A percentile compares a stretch with the other conserved stretches of the same genome.
Evolutionary conservation across 2,888 invertebrate species (phyloP).

Genomic region (Epinotia bilunana): DNA sequence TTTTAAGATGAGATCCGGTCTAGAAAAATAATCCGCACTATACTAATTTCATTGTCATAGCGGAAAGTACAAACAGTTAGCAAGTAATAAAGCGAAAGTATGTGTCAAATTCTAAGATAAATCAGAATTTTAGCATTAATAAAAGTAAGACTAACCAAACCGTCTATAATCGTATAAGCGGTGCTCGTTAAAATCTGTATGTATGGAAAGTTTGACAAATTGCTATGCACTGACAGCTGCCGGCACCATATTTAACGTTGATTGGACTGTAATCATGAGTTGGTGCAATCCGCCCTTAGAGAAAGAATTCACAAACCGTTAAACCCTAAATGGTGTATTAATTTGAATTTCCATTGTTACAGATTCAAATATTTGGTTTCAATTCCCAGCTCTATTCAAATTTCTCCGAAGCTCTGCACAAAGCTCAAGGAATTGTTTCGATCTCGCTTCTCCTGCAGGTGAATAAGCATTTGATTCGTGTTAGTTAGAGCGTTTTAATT

Average conservation of each 20-base stretch:
- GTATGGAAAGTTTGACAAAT: no score
- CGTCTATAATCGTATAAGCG: no score
- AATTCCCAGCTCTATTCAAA: slow-evolving; percentile 98
- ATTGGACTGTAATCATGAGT: no score
- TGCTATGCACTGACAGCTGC: no score
- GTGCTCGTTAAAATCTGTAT: no score
- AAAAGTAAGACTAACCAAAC: no score
- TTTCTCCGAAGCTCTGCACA: slow-evolving; percentile 96
- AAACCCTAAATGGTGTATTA: background rate
- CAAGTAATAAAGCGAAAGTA: background rate
- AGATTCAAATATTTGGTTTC: slow-evolving; percentile 99
- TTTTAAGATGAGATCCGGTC: no score
- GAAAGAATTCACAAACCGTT: background rate
- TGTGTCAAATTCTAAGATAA: background rate
- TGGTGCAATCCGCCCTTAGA: no score
- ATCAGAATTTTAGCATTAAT: background rate
- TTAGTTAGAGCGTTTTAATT: slow-evolving; percentile 3
- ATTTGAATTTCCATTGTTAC: slow-evolving; percentile 75
- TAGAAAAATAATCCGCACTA: no score
- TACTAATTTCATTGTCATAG: background rate
- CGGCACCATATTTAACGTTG: no score
- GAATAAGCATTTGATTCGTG: slow-evolving; percentile 56
- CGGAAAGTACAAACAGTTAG: background rate
- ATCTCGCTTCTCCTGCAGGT: slow-evolving; percentile 98
- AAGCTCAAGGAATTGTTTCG: slow-evolving; percentile 97